Evolutionary conservation across 2,113 vertebrate genomes (phyloP), one percentile per base, ranked within the genome.

Genomic region (Pogonocichla stellata): DNA sequence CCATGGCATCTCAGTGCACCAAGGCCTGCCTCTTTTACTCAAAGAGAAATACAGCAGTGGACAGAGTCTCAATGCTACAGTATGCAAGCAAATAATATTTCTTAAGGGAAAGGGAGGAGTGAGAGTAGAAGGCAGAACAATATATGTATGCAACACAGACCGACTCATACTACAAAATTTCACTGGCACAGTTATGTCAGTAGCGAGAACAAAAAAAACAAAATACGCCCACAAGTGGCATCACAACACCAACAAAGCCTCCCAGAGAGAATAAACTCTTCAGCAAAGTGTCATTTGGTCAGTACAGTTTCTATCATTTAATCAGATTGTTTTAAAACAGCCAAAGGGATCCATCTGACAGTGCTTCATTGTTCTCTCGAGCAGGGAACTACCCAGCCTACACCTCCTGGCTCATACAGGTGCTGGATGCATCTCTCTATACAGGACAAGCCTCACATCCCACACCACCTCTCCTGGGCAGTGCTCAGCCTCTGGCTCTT

Each of bases 111-210:
- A 77, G 25, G 72, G 33, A 86, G 23, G 9, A 56, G 33, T 0
- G 1, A 36, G 61, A 93, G 31, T 34, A 67, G 56, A 92, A 84
- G 61, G 43, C 58, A 80, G 73, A 94, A 74, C 56, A 80, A 40
- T 45, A 42, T 70, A 77, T 93, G 94, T 93, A 88, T 83, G 77
- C 79, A 92, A 93, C 67, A 24, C 34, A 85, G 43, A 42, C 38
- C 20, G 5, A 67, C 56, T 86, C 80, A 92, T 47, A 90, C 72
- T 92, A 96, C 70, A 88, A 34, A 72, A 88, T 93, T 92, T 86
- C 91, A 50, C 86, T 93, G 88, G 91, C 94, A 96, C 80, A 89
- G 69, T 95, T 96, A 88, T 89, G 91, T 89, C 94, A 95, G 88
- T 3, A 94, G 80, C 8, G 3, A 92, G 83, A 90, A 95, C 29